Conservation (phyloP, 2,888 invertebrate genomes). For the Candidula unifasciata region DNA sequence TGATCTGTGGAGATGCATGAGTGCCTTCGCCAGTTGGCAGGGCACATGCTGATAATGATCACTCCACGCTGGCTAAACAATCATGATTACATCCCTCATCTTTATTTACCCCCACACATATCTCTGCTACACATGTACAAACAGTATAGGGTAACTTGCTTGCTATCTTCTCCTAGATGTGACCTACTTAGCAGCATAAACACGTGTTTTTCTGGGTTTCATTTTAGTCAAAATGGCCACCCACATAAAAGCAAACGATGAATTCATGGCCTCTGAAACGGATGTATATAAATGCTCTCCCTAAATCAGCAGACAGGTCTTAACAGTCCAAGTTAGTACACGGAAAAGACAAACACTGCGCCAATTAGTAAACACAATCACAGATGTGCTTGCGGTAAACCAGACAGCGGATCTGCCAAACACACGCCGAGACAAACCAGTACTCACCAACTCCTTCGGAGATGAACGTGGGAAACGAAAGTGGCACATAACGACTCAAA, state of each 20-base stretch:
- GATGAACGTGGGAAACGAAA: conserved; percentile 13
- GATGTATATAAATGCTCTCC: conserved; percentile 1
- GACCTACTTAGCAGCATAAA: too few species aligned
- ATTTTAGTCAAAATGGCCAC: too few species aligned
- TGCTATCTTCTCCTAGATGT: too few species aligned
- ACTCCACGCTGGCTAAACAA: too few species aligned
- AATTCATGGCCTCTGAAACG: neutral
- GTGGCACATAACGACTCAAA: too few species aligned
- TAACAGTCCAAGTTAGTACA: neutral
- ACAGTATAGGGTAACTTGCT: neutral
- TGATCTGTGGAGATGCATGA: too few species aligned
- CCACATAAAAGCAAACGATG: too few species aligned
- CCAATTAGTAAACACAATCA: conserved; percentile 26
- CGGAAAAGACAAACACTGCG: neutral
- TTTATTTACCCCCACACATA: too few species aligned
- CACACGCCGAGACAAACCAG: conserved; percentile 17
- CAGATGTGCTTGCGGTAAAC: neutral
- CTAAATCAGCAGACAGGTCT: neutral
- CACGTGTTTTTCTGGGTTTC: too few species aligned
- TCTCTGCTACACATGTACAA: neutral
- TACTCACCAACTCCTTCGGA: neutral
- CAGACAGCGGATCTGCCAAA: conserved; percentile 12
- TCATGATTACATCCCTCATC: too few species aligned
- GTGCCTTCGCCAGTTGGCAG: too few species aligned
- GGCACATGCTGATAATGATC: too few species aligned